These are phyloP conservation scores for Acridotheres tristis DNA, from an alignment of 2,797 vertebrate species.

Conservation along the genomic window DNA sequence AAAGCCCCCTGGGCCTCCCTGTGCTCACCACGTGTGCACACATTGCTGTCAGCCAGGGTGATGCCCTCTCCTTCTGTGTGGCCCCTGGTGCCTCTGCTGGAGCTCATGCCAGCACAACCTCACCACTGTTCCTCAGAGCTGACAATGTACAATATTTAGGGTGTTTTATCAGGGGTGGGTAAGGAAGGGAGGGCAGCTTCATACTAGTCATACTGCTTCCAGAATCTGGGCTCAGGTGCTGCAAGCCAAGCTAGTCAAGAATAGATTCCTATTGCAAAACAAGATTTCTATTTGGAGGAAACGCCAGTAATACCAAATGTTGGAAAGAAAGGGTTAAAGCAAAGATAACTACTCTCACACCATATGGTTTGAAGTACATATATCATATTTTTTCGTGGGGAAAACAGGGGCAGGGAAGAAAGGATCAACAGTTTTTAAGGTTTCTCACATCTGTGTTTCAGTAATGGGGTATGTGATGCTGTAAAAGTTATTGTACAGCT, in stretches of 20 bases:
- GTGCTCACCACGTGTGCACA: background rate
- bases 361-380: background rate
- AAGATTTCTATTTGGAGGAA: background rate
- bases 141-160: background rate
- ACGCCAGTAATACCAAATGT: background rate
- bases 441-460: background rate
- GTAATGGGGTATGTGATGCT: background rate
- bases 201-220: background rate
- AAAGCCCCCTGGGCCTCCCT: background rate
- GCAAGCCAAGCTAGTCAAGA: background rate
- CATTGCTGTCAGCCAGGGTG: background rate
- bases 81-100: background rate
- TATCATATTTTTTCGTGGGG: background rate
- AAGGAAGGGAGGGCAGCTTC: background rate
- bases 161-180: background rate
- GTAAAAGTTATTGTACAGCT: background rate
- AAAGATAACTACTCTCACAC: background rate
- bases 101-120: slow-evolving; percentile 15
- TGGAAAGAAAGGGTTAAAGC: background rate
- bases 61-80: background rate
- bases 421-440: background rate
- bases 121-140: background rate
- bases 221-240: background rate
- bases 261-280: background rate
- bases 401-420: background rate